These are phyloP conservation scores for Caranx ignobilis DNA, from an alignment of 2,113 vertebrate genomes.

Conservation along the genomic window DNA sequence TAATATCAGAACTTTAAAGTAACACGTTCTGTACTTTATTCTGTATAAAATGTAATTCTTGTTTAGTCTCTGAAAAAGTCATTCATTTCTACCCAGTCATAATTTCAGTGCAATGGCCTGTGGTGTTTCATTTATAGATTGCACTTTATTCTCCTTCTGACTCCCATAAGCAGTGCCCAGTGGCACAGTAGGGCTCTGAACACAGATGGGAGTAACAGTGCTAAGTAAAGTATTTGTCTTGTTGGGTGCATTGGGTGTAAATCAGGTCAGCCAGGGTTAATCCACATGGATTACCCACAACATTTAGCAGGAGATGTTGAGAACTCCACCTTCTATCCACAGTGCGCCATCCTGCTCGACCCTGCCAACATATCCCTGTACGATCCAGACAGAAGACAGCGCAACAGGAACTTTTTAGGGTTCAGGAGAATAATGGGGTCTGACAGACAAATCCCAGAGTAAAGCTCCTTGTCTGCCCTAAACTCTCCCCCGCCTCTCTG, in stretches of 20 bases:
- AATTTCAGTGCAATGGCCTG: not conserved
- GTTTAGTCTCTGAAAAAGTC: not conserved
- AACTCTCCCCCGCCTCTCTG: slow-evolving; percentile 37
- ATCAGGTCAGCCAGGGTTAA: slow-evolving; percentile 82
- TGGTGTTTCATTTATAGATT: not conserved
- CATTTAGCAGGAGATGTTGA: slow-evolving; percentile 79
- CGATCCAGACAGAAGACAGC: slow-evolving; percentile 49
- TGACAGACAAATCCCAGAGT: slow-evolving; percentile 79
- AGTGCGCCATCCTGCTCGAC: slow-evolving; percentile 32
- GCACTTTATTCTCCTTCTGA: not conserved
- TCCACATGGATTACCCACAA: slow-evolving; percentile 80
- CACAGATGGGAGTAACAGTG: slow-evolving; percentile 43
- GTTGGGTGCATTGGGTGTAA: slow-evolving; percentile 65
- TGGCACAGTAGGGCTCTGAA: slow-evolving; percentile 33
- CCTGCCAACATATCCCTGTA: slow-evolving; percentile 44
- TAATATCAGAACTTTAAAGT: not conserved
- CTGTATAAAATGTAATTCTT: not conserved
- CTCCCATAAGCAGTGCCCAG: slow-evolving; percentile 28
- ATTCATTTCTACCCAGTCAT: not conserved
- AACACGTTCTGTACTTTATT: not conserved
- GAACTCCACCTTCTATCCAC: slow-evolving; percentile 56
- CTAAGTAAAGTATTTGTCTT: slow-evolving; percentile 56
- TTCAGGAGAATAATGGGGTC: slow-evolving; percentile 69
- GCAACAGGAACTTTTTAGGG: slow-evolving; percentile 67
- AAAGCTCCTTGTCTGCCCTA: slow-evolving; percentile 58